Evolutionary conservation across 2,888 invertebrate species (phyloP).

Genomic region (Lasioglossum morio): DNA sequence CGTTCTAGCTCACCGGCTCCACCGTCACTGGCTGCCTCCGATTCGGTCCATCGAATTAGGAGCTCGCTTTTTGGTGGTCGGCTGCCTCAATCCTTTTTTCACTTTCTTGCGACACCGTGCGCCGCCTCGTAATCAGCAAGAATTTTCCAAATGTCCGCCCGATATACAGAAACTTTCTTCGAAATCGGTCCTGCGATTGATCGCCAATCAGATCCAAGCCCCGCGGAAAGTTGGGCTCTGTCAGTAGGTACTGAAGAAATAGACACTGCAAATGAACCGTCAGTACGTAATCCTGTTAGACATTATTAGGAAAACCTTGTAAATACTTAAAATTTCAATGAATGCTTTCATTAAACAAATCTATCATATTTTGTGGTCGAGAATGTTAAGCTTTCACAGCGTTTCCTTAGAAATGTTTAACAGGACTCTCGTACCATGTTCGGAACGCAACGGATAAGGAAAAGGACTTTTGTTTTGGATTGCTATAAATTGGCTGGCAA

Average conservation of each 20-base stretch:
- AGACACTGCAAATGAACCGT: neutral
- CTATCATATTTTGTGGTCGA: neutral
- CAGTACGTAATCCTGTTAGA: too few species aligned
- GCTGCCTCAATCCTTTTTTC: constrained; percentile 60
- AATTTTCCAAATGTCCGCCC: constrained; percentile 54
- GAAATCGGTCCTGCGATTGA: neutral
- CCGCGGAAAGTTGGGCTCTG: neutral
- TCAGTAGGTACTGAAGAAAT: neutral
- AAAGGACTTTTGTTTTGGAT: neutral
- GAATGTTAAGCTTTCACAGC: neutral
- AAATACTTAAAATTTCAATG: too few species aligned
- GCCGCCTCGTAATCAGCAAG: constrained; percentile 60
- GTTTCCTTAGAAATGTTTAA: neutral
- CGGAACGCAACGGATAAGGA: neutral
- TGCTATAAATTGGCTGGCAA: neutral
- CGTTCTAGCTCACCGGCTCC: constrained; percentile 60
- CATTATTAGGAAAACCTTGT: too few species aligned
- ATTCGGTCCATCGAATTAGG: constrained; percentile 70
- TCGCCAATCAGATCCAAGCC: neutral
- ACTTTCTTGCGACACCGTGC: constrained; percentile 50
- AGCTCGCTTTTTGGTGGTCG: constrained; percentile 73
- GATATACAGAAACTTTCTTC: neutral
- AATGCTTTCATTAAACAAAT: neutral
- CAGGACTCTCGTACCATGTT: neutral
- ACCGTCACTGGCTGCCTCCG: constrained; percentile 49